phyloP scores from a whole-genome alignment of 30 jellyfish, hydroid and myxozoan species.

The Turritopsis rubra region DNA sequence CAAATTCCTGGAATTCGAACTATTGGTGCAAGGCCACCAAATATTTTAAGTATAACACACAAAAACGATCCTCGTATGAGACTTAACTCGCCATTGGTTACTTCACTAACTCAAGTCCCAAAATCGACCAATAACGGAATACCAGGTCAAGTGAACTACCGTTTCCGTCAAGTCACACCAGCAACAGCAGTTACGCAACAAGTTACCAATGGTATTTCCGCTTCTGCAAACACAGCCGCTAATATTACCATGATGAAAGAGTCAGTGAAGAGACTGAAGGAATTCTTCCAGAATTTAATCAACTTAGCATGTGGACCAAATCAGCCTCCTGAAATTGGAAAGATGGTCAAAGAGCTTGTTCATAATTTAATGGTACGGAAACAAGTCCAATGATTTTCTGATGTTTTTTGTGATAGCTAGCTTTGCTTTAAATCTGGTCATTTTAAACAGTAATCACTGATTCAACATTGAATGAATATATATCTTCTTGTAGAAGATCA shows the following conservation, averaged over 20 bases:
- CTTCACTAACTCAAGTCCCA: conserved; percentile 57
- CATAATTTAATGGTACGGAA: conserved; percentile 86
- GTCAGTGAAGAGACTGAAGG: conserved; percentile 89
- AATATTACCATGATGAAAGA: conserved; percentile 78
- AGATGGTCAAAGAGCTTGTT: conserved; percentile 90
- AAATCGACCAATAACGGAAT: conserved; percentile 55
- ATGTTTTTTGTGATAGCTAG: no score
- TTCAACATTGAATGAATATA: no score
- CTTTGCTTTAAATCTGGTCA: no score
- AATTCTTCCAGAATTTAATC: conserved; percentile 89
- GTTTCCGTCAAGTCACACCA: conserved; percentile 79
- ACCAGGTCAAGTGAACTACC: conserved; percentile 93
- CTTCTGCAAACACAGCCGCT: conserved; percentile 25
- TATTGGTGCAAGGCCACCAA: conserved; percentile 19
- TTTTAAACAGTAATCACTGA: no score
- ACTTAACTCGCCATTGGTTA: conserved; percentile 52
- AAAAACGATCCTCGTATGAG: conserved; percentile 29
- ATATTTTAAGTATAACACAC: conserved; percentile 1
- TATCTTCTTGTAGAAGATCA: no score
- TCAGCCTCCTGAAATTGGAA: conserved; percentile 97
- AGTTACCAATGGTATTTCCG: not conserved
- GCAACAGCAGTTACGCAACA: conserved; percentile 8
- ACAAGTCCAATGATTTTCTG: not conserved
- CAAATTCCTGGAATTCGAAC: conserved; percentile 48
- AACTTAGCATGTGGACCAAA: conserved; percentile 97